Evolutionary conservation across 2,113 vertebrate genomes (phyloP).

Genomic region (Leptocoma aspasia): DNA sequence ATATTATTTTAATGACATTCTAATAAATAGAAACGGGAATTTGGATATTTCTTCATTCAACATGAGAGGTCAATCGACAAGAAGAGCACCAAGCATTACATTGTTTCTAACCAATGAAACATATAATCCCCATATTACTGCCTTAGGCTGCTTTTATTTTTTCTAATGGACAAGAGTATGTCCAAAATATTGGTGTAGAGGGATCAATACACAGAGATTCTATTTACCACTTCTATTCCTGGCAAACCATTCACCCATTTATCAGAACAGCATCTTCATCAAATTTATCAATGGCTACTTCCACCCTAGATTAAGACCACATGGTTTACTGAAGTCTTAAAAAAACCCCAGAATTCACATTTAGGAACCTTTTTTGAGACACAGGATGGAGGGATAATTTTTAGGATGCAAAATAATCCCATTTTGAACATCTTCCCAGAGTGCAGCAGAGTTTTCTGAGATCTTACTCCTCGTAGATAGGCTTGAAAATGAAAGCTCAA

Average conservation of each 20-base stretch:
- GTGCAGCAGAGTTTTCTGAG: neutral
- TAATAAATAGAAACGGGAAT: neutral
- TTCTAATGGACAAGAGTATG: neutral
- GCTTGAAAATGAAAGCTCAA: neutral
- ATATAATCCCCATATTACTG: neutral
- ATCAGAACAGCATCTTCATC: neutral
- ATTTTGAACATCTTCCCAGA: neutral
- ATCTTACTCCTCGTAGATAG: neutral
- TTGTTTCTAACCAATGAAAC: neutral
- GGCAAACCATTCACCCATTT: neutral
- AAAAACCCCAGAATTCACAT: rapidly evolving
- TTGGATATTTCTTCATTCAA: neutral
- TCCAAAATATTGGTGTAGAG: neutral
- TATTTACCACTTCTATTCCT: neutral
- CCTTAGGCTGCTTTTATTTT: neutral
- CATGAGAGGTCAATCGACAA: neutral
- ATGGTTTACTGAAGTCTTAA: neutral
- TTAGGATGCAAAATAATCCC: neutral
- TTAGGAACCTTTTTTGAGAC: neutral
- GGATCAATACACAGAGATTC: neutral
- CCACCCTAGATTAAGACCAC: neutral
- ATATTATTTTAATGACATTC: neutral
- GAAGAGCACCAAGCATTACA: neutral
- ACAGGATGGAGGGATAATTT: neutral
- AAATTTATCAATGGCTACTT: neutral